Base-by-base conservation (phyloP, 2,888 invertebrate genomes). In the Dicyrtomina minuta region DNA sequence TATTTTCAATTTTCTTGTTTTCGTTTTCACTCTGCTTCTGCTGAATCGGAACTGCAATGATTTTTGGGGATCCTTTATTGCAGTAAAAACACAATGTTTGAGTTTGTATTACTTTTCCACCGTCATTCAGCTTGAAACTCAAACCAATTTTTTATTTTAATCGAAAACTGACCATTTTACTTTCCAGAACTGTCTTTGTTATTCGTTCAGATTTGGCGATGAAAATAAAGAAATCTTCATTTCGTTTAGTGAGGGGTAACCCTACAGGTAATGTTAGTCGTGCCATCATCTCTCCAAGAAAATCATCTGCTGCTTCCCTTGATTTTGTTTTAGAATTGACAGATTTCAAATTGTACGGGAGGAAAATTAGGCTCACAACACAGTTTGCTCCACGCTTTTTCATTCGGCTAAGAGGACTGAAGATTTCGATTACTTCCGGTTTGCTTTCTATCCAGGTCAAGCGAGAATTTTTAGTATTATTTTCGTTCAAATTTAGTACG, bases 11-110 rank as follows among this genome's bases (percentile, higher is more conserved):
- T 33, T 33, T n/a, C n/a, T n/a, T n/a, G n/a, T n/a, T n/a, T n/a
- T n/a, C n/a, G n/a, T n/a, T n/a, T n/a, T n/a, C n/a, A n/a, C n/a
- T n/a, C n/a, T n/a, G n/a, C n/a, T n/a, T n/a, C n/a, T n/a, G n/a
- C n/a, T n/a, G n/a, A n/a, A n/a, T n/a, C n/a, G n/a, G n/a, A n/a
- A n/a, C n/a, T n/a, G n/a, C 33, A 13, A 22, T 17, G 5, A 53
- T 53, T 53, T 20, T 13, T 8, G 53, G 8, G 1, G 8, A 24
- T 2, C 53, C 53, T 13, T 53, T 22, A 53, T 53, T 53, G 15
- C 53, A 53, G 24, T 53, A 53, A 13, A 53, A 53, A 53, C 53
- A 53, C 20, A 53, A 22, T 8, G 53, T n/a, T n/a, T n/a, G n/a
- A n/a, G n/a, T n/a, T n/a, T n/a, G n/a, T n/a, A n/a, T n/a, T n/a